phyloP scores from a whole-genome alignment of 2,888 invertebrate genomes.

The Pollenia amentaria region DNA sequence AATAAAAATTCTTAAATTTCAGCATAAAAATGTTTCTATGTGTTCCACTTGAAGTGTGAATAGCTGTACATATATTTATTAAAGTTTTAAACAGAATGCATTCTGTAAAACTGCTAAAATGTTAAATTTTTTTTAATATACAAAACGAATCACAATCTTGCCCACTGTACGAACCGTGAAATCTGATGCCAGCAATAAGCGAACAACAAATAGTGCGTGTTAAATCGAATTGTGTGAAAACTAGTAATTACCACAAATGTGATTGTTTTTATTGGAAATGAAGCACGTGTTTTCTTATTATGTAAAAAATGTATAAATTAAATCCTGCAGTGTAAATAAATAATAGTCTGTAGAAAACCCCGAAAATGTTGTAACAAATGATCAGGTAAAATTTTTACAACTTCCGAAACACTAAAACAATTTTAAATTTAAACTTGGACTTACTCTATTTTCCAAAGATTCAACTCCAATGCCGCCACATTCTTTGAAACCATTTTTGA shows the following conservation, averaged over 20 bases:
- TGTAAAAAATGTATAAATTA: background rate
- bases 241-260: constrained; percentile 27
- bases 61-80: no score
- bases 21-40: no score
- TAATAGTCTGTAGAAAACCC: background rate
- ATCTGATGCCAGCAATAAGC: background rate
- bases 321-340: background rate
- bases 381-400: background rate
- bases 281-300: constrained; percentile 24
- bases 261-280: constrained; percentile 11
- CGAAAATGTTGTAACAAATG: background rate
- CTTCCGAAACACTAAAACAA: background rate
- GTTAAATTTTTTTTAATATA: no score
- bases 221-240: constrained; percentile 26
- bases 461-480: constrained; percentile 78
- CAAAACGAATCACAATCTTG: background rate
- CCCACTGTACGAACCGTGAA: constrained; percentile 11
- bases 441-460: constrained; percentile 79
- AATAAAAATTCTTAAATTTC: no score
- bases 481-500: constrained; percentile 86
- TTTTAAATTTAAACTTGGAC: background rate
- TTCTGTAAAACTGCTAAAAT: no score
- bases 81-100: background rate
- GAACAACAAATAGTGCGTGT: constrained; percentile 46
- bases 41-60: no score